Evolutionary conservation across 2,113 vertebrate genomes (phyloP).

Genomic region (Grammomys dolichurus): DNA sequence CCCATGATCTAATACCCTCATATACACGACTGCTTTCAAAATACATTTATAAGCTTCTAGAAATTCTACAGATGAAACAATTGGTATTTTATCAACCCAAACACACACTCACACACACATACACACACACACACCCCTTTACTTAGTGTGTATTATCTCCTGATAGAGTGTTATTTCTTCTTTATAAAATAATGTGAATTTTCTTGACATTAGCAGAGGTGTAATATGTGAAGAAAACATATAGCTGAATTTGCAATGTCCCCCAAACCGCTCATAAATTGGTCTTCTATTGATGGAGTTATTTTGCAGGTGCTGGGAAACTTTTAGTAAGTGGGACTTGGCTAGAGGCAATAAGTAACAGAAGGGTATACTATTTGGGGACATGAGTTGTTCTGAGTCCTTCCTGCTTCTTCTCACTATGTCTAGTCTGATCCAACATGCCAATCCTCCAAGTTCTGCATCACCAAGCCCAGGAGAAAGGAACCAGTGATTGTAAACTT

Average conservation of each 20-base stretch:
- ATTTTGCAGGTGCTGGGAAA: not conserved
- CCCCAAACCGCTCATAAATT: not conserved
- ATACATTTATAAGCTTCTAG: not conserved
- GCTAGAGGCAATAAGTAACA: not conserved
- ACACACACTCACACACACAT: not conserved
- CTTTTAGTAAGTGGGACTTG: not conserved
- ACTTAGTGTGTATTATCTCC: not conserved
- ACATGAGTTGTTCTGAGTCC: not conserved
- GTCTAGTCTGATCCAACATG: not conserved
- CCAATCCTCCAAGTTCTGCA: not conserved
- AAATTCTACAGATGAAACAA: not conserved
- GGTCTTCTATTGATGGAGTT: not conserved
- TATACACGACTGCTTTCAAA: not conserved
- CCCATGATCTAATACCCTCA: not conserved
- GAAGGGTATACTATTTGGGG: no score
- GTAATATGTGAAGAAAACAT: not conserved
- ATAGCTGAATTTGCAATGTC: not conserved
- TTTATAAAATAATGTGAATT: not conserved
- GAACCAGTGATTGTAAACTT: not conserved
- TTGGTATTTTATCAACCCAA: not conserved
- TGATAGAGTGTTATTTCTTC: accelerated
- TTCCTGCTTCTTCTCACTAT: not conserved
- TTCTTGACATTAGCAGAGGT: not conserved
- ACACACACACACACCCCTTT: not conserved
- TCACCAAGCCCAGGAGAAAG: not conserved